phyloP scores from a whole-genome alignment of 2,113 vertebrate species.

The Dasyornis broadbenti region DNA sequence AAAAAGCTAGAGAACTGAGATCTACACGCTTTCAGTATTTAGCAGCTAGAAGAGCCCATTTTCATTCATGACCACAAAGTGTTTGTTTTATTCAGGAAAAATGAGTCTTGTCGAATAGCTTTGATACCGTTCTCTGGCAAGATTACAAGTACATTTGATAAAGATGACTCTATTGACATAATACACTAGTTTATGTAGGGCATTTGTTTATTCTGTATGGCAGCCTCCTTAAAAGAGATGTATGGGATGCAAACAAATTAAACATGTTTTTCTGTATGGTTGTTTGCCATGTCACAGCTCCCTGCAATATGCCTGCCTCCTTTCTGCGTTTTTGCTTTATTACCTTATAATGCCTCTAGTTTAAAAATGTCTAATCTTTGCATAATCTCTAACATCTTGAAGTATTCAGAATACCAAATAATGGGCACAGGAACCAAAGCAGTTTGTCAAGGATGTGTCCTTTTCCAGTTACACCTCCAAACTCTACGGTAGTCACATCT shows the following conservation, averaged over 20 bases:
- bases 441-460: neutral
- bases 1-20: neutral
- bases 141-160: neutral
- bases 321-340: neutral
- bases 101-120: neutral
- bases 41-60: neutral
- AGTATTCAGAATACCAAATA: neutral
- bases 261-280: neutral
- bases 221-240: neutral
- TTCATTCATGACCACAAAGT: slow-evolving; percentile 4
- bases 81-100: slow-evolving; percentile 15
- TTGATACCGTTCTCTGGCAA: neutral
- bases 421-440: neutral
- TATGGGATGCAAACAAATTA: neutral
- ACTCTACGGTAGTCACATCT: neutral
- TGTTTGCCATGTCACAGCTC: neutral
- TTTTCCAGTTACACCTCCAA: neutral
- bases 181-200: neutral
- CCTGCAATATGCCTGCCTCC: neutral
- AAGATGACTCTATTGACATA: neutral
- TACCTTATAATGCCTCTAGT: neutral
- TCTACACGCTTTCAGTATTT: neutral
- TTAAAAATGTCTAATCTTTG: neutral
- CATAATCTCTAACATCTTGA: neutral
- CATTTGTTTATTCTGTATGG: neutral